These are phyloP conservation scores for Cisticola juncidis DNA, from an alignment of 2,113 vertebrate genomes.

Conservation along the genomic window DNA sequence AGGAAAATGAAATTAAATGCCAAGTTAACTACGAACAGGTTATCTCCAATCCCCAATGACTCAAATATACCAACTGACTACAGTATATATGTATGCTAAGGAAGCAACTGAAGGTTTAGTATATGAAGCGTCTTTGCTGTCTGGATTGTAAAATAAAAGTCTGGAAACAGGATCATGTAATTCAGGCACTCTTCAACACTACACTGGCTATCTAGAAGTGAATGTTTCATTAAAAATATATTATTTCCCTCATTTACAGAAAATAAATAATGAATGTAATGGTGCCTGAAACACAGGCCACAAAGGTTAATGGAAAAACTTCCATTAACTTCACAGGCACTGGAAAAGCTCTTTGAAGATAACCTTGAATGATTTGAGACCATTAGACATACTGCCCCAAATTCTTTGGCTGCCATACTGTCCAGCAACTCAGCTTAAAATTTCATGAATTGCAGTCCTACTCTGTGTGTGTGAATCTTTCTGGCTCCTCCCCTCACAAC, in stretches of 20 bases:
- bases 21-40: neutral
- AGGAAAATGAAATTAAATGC: neutral
- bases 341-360: neutral
- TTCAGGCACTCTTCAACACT: neutral
- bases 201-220: neutral
- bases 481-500: neutral
- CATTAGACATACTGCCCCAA: neutral
- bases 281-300: neutral
- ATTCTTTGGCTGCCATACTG: neutral
- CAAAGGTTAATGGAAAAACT: neutral
- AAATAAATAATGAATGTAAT: neutral
- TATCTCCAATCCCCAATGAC: neutral
- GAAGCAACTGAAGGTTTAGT: neutral
- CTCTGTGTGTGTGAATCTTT: neutral
- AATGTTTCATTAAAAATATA: neutral
- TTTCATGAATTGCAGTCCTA: neutral
- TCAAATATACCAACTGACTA: neutral
- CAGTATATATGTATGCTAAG: neutral
- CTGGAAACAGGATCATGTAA: neutral
- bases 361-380: neutral
- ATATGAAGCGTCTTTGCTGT: neutral
- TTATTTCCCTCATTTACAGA: neutral
- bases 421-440: neutral
- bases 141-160: neutral
- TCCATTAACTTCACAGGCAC: neutral